These are phyloP conservation scores for Galeopsomyia nigrocyanea DNA, from an alignment of 2,888 invertebrate genomes.

Conservation along the genomic window DNA sequence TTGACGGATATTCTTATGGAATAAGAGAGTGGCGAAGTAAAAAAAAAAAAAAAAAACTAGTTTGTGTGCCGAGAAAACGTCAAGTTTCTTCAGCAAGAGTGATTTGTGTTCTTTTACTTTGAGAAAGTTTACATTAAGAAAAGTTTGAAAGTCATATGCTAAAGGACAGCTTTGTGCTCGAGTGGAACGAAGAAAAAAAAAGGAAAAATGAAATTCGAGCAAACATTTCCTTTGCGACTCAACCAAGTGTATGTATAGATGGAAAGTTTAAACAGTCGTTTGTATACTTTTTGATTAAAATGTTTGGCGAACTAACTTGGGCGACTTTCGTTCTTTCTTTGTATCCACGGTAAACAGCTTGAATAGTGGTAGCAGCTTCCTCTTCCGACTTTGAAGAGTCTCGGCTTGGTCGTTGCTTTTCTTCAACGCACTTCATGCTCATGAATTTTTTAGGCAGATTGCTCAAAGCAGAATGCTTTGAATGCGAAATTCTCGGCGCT, in stretches of 20 bases:
- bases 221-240: slow-evolving; percentile 4
- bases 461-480: neutral
- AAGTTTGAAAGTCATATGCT: slow-evolving; percentile 18
- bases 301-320: slow-evolving; percentile 53
- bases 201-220: no score
- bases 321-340: slow-evolving; percentile 57
- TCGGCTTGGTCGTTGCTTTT: neutral
- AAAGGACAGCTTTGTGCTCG: neutral
- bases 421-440: neutral
- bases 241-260: neutral
- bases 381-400: slow-evolving; percentile 60
- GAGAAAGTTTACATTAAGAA: neutral
- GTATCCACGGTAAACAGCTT: slow-evolving; percentile 64
- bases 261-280: neutral
- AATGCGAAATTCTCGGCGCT: neutral
- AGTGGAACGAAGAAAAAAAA: neutral
- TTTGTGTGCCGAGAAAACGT: no score
- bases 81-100: no score
- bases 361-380: slow-evolving; percentile 65
- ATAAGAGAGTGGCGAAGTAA: no score
- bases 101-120: no score
- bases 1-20: no score
- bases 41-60: no score
- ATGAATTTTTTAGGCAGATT: neutral
- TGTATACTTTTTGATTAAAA: slow-evolving; percentile 1